phyloP scores from a whole-genome alignment of 1,140 invertebrate species.

The Drosophila ercepeae region DNA sequence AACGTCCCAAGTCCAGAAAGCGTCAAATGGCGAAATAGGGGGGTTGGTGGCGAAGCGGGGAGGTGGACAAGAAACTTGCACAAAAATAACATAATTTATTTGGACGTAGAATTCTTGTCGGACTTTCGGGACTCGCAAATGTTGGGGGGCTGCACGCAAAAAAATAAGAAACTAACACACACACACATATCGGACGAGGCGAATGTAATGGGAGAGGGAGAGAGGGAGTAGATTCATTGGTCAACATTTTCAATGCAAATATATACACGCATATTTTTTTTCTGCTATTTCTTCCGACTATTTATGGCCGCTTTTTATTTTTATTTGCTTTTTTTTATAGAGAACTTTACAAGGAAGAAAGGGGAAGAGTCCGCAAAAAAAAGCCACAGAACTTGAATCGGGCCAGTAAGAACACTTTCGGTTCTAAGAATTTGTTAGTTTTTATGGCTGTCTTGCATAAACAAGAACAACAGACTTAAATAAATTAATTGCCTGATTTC shows the following conservation, averaged over 20 bases:
- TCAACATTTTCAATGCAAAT: slow-evolving; percentile 78
- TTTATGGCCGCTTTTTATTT: slow-evolving; percentile 59
- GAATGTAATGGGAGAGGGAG: not conserved
- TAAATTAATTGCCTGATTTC: not conserved
- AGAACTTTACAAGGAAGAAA: not conserved
- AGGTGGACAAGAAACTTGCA: slow-evolving; percentile 71
- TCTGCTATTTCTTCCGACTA: slow-evolving; percentile 33
- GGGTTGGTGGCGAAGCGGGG: slow-evolving; percentile 7
- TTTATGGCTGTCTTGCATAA: not conserved
- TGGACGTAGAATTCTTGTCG: slow-evolving; percentile 46
- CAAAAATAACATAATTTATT: slow-evolving; percentile 82
- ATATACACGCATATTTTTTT: slow-evolving; percentile 65
- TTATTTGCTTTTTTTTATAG: slow-evolving; percentile 1
- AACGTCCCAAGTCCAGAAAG: slow-evolving; percentile 64
- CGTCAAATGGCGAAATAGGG: slow-evolving; percentile 3
- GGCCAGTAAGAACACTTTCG: slow-evolving; percentile 44
- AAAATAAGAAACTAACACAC: slow-evolving; percentile 29
- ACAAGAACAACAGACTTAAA: not conserved
- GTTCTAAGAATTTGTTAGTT: slow-evolving; percentile 32
- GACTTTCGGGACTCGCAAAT: slow-evolving; percentile 7
- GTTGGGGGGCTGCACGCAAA: slow-evolving; percentile 65
- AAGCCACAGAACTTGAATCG: slow-evolving; percentile 3
- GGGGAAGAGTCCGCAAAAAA: slow-evolving; percentile 26
- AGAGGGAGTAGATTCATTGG: slow-evolving; percentile 24
- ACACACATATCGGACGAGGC: slow-evolving; percentile 10